Percentiles rank a stretch among this genome's conserved stretches.
Evolutionary conservation across 1,140 invertebrate species (phyloP).

Genomic region (Cepaea nemoralis): DNA sequence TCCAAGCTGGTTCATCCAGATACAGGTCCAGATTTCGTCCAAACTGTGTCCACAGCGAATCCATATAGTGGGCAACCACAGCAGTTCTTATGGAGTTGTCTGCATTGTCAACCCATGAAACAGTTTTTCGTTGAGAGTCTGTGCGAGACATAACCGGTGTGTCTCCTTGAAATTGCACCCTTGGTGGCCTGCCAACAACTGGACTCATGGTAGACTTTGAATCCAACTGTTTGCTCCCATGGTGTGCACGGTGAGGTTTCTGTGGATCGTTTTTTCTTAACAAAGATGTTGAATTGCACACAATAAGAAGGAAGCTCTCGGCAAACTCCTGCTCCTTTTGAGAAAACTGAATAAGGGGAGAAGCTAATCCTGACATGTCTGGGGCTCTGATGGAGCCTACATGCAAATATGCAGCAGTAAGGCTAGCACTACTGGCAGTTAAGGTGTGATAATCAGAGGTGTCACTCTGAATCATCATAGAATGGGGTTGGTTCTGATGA

Average conservation of each 20-base stretch:
- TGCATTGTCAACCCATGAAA: slow-evolving; percentile 70
- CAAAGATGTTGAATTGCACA: slow-evolving; percentile 69
- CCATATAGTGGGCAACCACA: slow-evolving; percentile 64
- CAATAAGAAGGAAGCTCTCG: slow-evolving; percentile 68
- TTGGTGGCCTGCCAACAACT: slow-evolving; percentile 53
- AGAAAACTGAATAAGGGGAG: slow-evolving; percentile 66
- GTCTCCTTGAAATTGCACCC: slow-evolving; percentile 47
- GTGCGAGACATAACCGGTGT: slow-evolving; percentile 61
- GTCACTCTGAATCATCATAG: slow-evolving; percentile 45
- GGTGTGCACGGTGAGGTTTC: slow-evolving; percentile 29
- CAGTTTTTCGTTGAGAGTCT: slow-evolving; percentile 65
- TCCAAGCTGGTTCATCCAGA: slow-evolving; percentile 65
- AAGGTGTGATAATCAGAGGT: slow-evolving; percentile 65
- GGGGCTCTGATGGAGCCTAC: slow-evolving; percentile 60
- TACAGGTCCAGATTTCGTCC: slow-evolving; percentile 63
- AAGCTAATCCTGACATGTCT: slow-evolving; percentile 59
- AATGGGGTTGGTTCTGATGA: slow-evolving; percentile 30
- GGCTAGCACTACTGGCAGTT: slow-evolving; percentile 62
- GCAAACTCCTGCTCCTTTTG: slow-evolving; percentile 68
- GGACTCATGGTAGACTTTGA: slow-evolving; percentile 43
- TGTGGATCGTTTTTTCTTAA: slow-evolving; percentile 60
- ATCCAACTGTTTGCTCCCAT: slow-evolving; percentile 32
- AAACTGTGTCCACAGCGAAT: slow-evolving; percentile 67
- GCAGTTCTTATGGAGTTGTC: slow-evolving; percentile 63
- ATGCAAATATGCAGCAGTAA: slow-evolving; percentile 60